These are phyloP conservation scores for Drosophila paranaensis DNA, from an alignment of 2,888 invertebrate species.

Conservation along the genomic window DNA sequence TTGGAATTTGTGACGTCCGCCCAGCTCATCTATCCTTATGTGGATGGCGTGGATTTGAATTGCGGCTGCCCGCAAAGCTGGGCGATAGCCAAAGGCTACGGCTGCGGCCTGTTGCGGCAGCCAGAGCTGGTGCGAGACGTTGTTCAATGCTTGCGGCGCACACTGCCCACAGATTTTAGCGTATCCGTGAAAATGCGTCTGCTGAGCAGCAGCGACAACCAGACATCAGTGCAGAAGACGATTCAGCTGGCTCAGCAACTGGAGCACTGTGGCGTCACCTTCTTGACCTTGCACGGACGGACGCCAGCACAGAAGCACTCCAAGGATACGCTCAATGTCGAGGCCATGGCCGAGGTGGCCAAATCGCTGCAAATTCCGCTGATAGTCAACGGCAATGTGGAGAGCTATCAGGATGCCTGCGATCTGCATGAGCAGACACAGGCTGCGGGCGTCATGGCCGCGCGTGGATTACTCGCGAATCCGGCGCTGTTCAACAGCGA, in stretches of 20 bases:
- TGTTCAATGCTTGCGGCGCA: conserved; percentile 90
- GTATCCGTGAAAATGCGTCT: conserved; percentile 97
- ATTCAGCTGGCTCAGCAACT: conserved; percentile 92
- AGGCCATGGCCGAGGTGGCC: conserved; percentile 90
- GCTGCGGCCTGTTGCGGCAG: conserved; percentile 92
- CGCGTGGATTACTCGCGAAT: conserved; percentile 95
- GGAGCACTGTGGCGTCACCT: conserved; percentile 94
- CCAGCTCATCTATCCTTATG: conserved; percentile 92
- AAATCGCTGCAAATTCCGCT: conserved; percentile 90
- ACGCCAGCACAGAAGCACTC: conserved; percentile 91
- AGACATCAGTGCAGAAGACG: conserved; percentile 86
- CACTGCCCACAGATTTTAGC: conserved; percentile 90
- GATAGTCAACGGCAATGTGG: conserved; percentile 96
- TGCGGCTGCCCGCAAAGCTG: conserved; percentile 99
- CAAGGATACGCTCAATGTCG: conserved; percentile 89
- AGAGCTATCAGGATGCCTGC: conserved; percentile 89
- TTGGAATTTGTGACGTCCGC: conserved; percentile 94
- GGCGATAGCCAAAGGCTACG: conserved; percentile 96
- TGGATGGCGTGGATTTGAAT: conserved; percentile 97
- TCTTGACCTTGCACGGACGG: conserved; percentile 95
- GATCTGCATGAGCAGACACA: conserved; percentile 88
- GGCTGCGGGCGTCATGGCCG: conserved; percentile 95
- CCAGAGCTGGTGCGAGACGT: conserved; percentile 94
- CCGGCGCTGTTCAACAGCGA: conserved; percentile 91
- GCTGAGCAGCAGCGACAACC: conserved; percentile 52